Evolutionary conservation across 2,888 invertebrate genomes (phyloP), one percentile per base, ranked within the genome.

Genomic region (Neuroscelio doddi): DNA sequence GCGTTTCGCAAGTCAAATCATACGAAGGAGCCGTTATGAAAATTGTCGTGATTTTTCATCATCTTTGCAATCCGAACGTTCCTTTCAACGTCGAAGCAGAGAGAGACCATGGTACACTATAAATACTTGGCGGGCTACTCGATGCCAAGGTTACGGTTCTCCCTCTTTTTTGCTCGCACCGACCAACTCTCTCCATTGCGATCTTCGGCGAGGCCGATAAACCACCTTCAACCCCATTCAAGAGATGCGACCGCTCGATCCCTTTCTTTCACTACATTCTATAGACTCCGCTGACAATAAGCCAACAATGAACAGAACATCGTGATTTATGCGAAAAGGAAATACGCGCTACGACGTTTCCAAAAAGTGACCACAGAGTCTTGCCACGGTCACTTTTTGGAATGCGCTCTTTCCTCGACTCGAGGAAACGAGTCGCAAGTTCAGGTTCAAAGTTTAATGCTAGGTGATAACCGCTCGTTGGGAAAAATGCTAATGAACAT

Each of bases 21-120:
- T n/a, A n/a, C n/a, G n/a, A n/a, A n/a, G n/a, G n/a, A n/a, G n/a
- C n/a, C n/a, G n/a, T n/a, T n/a, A n/a, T n/a, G n/a, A n/a, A n/a
- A n/a, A n/a, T n/a, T n/a, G n/a, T n/a, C n/a, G n/a, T n/a, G n/a
- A n/a, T n/a, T n/a, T n/a, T n/a, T n/a, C n/a, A n/a, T n/a, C n/a
- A n/a, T n/a, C n/a, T n/a, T n/a, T n/a, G n/a, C n/a, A n/a, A n/a
- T n/a, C n/a, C 52, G 34, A 14, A 71, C n/a, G 61, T 72, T 77
- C 71, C 72, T 71, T 72, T 72, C 70, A 71, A 61, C 66, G 71
- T 65, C 61, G 62, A 64, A 62, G 66, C 62, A 57, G 65, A 68
- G 70, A 62, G 57, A 64, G 58, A 57, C 55, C 63, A 68, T n/a
- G n/a, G n/a, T n/a, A n/a, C n/a, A n/a, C 67, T 71, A 68, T 68